Base-by-base conservation (phyloP, 2,888 invertebrate species). In the Acleris literana region DNA sequence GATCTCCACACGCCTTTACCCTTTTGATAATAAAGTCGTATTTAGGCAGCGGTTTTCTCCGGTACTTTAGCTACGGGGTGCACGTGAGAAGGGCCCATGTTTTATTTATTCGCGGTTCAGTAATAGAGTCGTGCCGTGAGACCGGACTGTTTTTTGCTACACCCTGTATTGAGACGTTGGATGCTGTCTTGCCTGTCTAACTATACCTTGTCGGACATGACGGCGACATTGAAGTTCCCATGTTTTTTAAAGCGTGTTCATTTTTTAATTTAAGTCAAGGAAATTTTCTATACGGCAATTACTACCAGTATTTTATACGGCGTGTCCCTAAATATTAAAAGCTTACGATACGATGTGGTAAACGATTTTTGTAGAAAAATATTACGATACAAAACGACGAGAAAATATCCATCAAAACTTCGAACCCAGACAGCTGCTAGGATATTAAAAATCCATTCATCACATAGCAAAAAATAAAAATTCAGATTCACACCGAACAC, bases 81-180 rank as follows among this genome's bases (percentile, higher is more conserved):
- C 86, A 87, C 86, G 89, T 88, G 90, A 89, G 90, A 90, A 91
- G 89, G 90, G 90, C 88, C 90, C 92, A 92, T 92, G 92, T 92
- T 92, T 92, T 92, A 92, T 92, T 92, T 92, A 92, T 92, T 87
- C 84, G 87, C 87, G 80, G 85, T 84, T 86, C 86, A 79, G 90
- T 91, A 92, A 92, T 92, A 92, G 91, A 92, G 92, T 90, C 90
- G 91, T 90, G 88, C 86, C 87, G 89, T 91, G 91, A 88, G 92
- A 90, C 84, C 88, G 86, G 82, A 83, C 85, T 83, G 88, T 92
- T 92, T 92, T 92, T 92, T 92, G 88, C 87, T 81, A 83, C 75
- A 75, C 78, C 84, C 78, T 79, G 88, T 90, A 92, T 92, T 92
- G 91, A 92, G 91, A 90, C 88, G 91, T 92, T 84, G 86, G 90